Base-by-base conservation (phyloP, 2,113 vertebrate species). In the Seriola rivoliana region DNA sequence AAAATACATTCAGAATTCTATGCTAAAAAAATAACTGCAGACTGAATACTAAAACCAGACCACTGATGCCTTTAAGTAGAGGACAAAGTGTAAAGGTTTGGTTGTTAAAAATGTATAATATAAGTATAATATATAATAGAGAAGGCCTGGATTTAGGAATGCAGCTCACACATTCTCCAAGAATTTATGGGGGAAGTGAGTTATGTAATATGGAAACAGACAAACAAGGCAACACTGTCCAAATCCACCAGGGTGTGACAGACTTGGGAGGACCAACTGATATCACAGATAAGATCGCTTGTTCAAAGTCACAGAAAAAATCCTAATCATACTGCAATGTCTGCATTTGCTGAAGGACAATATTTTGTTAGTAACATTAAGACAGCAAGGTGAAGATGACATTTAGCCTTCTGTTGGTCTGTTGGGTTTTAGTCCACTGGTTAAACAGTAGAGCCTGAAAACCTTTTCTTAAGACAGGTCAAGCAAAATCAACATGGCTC, bases 151-250 rank as follows among this genome's bases (percentile, higher is more conserved):
- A 73, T 72, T 63, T 23, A 59, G 29, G 19, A 87, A 68, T 50
- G 23, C 19, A 3, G 12, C 78, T 81, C 66, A 50, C 16, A 52
- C 50, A 67, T 12, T 55, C 42, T 42, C 16, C 4, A 10, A 78
- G 70, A 72, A 67, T 82, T 64, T 81, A 83, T 54, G 62, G 62
- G 65, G 85, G 82, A 82, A 75, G 64, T 78, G 50, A 6, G 58
- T 90, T 91, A 86, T 66, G 72, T 63, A 91, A 88, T 17, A 62
- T 34, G 48, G 64, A 73, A 86, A 58, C 34, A 50, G 68, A n/a
- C 44, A 80, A 73, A 88, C 73, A 93, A 89, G 60, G 85, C 71
- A 38, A 71, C 73, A 59, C 74, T 80, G 73, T 88, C 48, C 68
- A 46, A 68, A 68, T 65, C 64, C 75, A 81, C 2, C 55, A 38